Evolutionary conservation across 2,888 invertebrate species (phyloP), one percentile per base, ranked within the genome.

Genomic region (Rutpela maculata): DNA sequence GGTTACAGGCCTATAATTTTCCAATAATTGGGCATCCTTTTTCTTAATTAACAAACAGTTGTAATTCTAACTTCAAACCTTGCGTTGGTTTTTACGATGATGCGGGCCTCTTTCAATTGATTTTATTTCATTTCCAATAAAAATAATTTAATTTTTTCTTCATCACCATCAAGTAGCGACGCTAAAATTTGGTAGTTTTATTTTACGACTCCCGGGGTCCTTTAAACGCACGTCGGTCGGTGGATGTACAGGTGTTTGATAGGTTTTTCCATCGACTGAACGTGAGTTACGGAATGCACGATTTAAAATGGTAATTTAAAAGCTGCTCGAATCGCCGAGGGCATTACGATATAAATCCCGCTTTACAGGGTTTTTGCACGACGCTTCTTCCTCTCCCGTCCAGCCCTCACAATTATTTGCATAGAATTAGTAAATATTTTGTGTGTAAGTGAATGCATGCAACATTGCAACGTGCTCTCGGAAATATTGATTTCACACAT

Each of bases 231-330:
- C 50, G 22, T 22, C n/a, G 50, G 22, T 22, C n/a, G 50, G 11
- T 22, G 43, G 22, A 67, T 50, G 15, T 50, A 55, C 55, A 67
- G 67, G 67, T 67, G 67, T 67, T 50, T 67, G 67, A 67, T 67
- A 26, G 67, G 22, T 67, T 67, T 67, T 67, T n/a, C 67, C 43
- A 22, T n/a, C 43, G n/a, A 62, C n/a, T 18, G 35, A 43, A 19
- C 65, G 35, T 65, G 55, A 65, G 65, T 65, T 43, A 43, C 43
- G 67, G 67, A 55, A 67, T 55, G 43, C 22, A 9, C 43, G 50
- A 67, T 67, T 67, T 67, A 19, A 67, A 67, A 67, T 67, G 43
- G 67, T 67, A 55, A 55, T 67, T 67, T 50, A 50, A 67, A 67
- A 50, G 50, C 67, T 50, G 22, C 55, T 65, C 65, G 18, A 65